Evolutionary conservation across 2,113 vertebrate species (phyloP).

Genomic region (Leptobrachium ailaonicum): DNA sequence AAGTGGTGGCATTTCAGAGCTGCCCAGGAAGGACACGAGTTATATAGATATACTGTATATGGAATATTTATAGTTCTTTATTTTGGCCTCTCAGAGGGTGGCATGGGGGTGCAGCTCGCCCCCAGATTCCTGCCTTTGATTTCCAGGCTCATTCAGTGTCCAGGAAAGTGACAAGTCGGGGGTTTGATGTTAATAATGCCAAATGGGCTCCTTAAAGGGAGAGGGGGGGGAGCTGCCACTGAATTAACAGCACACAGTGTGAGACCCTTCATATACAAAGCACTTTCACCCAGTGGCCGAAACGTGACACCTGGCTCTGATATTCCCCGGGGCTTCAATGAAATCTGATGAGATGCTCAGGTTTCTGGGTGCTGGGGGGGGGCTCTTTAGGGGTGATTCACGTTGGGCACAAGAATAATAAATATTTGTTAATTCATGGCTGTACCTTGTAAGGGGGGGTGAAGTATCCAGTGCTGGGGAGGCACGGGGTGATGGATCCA

Average conservation of each 20-base stretch:
- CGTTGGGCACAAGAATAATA: too few relatives aligned
- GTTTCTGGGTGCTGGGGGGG: too few relatives aligned
- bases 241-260: slow-evolving; percentile 31
- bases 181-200: slow-evolving; percentile 34
- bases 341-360: slow-evolving; percentile 59
- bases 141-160: slow-evolving; percentile 42
- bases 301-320: slow-evolving; percentile 53
- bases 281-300: slow-evolving; percentile 54
- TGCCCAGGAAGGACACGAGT: background rate
- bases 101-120: background rate
- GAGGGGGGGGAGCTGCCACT: slow-evolving; percentile 53
- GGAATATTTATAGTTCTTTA: too few relatives aligned
- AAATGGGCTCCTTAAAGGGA: slow-evolving; percentile 52
- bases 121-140: background rate
- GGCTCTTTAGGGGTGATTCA: too few relatives aligned
- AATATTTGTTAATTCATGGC: too few relatives aligned
- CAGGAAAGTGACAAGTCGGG: slow-evolving; percentile 41
- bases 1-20: background rate
- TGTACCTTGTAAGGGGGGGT: too few relatives aligned
- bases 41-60: too few relatives aligned
- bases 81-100: background rate
- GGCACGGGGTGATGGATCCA: too few relatives aligned
- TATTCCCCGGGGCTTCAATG: slow-evolving; percentile 59
- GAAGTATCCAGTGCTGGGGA: too few relatives aligned
- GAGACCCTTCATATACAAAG: slow-evolving; percentile 42